Evolutionary conservation across 2,888 invertebrate species (phyloP).

Genomic region (Phorcus lineatus): DNA sequence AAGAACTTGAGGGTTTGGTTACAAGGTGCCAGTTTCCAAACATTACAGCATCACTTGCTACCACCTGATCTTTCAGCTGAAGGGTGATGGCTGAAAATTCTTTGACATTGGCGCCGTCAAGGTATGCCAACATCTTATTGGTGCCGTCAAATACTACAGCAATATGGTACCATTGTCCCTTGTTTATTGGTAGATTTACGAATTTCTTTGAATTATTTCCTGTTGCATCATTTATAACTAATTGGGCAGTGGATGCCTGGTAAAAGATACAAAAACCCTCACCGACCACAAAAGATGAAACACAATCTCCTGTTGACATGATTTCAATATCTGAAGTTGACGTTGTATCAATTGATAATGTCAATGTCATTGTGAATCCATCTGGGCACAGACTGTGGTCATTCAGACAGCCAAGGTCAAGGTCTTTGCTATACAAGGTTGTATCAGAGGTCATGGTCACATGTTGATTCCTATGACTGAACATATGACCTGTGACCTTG

Average conservation of each 20-base stretch:
- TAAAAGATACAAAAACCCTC: background rate
- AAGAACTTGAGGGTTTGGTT: background rate
- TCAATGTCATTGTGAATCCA: slow-evolving; percentile 23
- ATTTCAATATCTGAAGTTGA: slow-evolving; percentile 4
- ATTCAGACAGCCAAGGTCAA: slow-evolving; percentile 24
- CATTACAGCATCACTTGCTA: background rate
- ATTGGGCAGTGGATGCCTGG: background rate
- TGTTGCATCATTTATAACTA: background rate
- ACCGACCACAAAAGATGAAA: background rate
- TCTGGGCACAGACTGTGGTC: slow-evolving; percentile 4
- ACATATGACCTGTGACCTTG: background rate
- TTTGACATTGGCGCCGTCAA: background rate
- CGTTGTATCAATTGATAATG: background rate
- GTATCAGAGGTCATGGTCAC: background rate
- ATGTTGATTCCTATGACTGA: background rate
- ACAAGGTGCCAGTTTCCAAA: slow-evolving; percentile 19
- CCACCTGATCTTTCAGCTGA: background rate
- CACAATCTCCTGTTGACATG: slow-evolving; percentile 8
- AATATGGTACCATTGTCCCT: background rate
- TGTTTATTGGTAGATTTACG: background rate
- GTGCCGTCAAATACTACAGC: background rate
- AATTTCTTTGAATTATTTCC: background rate
- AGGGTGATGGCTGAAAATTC: background rate
- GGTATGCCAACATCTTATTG: background rate
- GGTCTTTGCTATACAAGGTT: background rate